Evolutionary conservation across 2,888 invertebrate genomes (phyloP).

Genomic region (Torymus auratus): DNA sequence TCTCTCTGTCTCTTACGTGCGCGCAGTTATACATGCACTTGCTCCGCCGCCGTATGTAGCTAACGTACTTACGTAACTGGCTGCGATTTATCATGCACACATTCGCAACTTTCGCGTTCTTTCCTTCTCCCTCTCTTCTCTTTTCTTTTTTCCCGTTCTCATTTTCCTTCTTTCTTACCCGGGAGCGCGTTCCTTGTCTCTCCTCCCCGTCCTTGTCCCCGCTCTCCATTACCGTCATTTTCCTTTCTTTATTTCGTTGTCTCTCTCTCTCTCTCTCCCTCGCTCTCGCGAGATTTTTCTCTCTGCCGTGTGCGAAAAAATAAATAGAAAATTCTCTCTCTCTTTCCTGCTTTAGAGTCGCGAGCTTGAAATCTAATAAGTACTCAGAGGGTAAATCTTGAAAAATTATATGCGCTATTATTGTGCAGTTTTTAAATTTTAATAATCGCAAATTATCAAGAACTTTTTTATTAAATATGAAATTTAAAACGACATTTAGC

Average conservation of each 20-base stretch:
- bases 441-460: too few relatives aligned
- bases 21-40: constrained; percentile 50
- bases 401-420: too few relatives aligned
- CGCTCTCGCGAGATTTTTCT: too few relatives aligned
- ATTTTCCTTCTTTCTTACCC: constrained; percentile 34
- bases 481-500: too few relatives aligned
- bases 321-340: constrained; percentile 36
- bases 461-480: too few relatives aligned
- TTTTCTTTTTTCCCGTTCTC: not conserved
- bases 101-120: constrained; percentile 62
- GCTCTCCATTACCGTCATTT: constrained; percentile 52
- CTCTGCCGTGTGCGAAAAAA: constrained; percentile 5
- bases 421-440: too few relatives aligned
- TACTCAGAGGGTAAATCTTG: not conserved
- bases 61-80: constrained; percentile 72
- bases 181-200: not conserved
- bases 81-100: constrained; percentile 73
- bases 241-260: constrained; percentile 46
- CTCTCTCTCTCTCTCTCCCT: constrained; percentile 12
- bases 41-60: constrained; percentile 69
- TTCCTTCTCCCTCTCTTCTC: not conserved
- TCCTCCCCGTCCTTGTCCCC: constrained; percentile 38
- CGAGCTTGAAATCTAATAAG: constrained; percentile 41
- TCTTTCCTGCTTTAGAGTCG: constrained; percentile 24
- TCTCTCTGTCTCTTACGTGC: not conserved